Conservation (phyloP, 2,888 invertebrate species). For the Dexiosoma caninum region DNA sequence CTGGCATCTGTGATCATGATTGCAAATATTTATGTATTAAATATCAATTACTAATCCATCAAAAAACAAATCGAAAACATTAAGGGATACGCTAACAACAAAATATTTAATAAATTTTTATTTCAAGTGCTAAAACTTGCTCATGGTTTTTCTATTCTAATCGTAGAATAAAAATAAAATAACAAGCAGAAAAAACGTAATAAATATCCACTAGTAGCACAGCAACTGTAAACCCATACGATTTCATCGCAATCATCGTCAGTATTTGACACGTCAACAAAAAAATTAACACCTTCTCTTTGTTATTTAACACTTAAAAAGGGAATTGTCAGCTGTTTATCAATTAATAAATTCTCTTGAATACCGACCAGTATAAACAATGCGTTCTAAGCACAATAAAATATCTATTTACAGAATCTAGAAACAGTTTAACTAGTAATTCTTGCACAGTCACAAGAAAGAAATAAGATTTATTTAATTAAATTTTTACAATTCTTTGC, state of each 20-base stretch:
- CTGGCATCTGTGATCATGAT: too few species aligned
- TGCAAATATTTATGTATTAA: too few species aligned
- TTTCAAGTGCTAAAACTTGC: constrained; percentile 29
- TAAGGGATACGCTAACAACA: too few species aligned
- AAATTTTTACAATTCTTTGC: too few species aligned
- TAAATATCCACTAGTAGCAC: neutral
- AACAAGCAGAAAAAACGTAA: neutral
- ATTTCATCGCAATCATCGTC: neutral
- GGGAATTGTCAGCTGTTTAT: constrained; percentile 72
- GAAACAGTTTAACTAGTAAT: neutral
- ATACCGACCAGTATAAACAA: constrained; percentile 65
- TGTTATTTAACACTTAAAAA: constrained; percentile 15
- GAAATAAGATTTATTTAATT: too few species aligned
- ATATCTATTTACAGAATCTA: neutral
- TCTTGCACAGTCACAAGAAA: too few species aligned
- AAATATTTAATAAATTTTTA: neutral
- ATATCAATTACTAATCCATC: too few species aligned
- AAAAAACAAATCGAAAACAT: too few species aligned
- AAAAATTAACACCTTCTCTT: neutral
- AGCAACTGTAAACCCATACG: neutral
- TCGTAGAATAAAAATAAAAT: neutral
- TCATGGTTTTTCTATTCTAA: too few species aligned
- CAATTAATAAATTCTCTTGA: constrained; percentile 66
- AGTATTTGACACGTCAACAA: constrained; percentile 4
- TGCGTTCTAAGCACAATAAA: neutral